These are phyloP conservation scores for Pampus argenteus DNA, from an alignment of 2,797 vertebrate species.

Conservation along the genomic window DNA sequence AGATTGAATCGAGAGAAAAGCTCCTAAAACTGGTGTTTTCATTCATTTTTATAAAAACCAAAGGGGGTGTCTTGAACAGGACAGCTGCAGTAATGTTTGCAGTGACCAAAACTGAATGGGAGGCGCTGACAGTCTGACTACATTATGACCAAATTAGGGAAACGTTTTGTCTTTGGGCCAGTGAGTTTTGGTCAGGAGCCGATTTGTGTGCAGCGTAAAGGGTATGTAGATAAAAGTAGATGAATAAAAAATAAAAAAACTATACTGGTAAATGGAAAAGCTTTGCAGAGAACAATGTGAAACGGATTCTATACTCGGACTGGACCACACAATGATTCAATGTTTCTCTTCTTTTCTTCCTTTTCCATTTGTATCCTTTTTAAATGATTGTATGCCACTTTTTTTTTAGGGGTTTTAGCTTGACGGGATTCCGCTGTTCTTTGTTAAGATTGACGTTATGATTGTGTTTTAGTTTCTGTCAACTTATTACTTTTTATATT, in stretches of 20 bases:
- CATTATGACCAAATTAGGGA: slow-evolving; percentile 81
- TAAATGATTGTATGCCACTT: slow-evolving; percentile 89
- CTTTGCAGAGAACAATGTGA: slow-evolving; percentile 87
- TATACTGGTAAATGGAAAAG: slow-evolving; percentile 75
- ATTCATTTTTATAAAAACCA: slow-evolving; percentile 87
- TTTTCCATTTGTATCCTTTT: slow-evolving; percentile 81
- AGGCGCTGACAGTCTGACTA: slow-evolving; percentile 70
- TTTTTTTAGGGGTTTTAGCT: slow-evolving; percentile 72
- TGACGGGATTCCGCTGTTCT: slow-evolving; percentile 55
- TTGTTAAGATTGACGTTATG: slow-evolving; percentile 84
- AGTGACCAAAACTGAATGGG: slow-evolving; percentile 89
- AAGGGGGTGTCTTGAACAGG: slow-evolving; percentile 87
- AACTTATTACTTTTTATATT: slow-evolving; percentile 89
- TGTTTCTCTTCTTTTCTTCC: slow-evolving; percentile 72
- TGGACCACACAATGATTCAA: slow-evolving; percentile 83
- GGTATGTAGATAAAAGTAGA: slow-evolving; percentile 57
- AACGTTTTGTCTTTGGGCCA: slow-evolving; percentile 78
- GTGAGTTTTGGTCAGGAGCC: slow-evolving; percentile 75
- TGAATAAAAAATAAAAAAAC: slow-evolving; percentile 45
- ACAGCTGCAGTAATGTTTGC: slow-evolving; percentile 82
- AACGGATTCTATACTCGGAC: slow-evolving; percentile 85
- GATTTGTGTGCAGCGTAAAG: slow-evolving; percentile 67
- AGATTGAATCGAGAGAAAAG: slow-evolving; percentile 56
- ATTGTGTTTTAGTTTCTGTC: slow-evolving; percentile 89
- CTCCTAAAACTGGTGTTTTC: slow-evolving; percentile 83